Conservation (phyloP, 2,888 invertebrate species). For the Chrysopilus asiliformis region DNA sequence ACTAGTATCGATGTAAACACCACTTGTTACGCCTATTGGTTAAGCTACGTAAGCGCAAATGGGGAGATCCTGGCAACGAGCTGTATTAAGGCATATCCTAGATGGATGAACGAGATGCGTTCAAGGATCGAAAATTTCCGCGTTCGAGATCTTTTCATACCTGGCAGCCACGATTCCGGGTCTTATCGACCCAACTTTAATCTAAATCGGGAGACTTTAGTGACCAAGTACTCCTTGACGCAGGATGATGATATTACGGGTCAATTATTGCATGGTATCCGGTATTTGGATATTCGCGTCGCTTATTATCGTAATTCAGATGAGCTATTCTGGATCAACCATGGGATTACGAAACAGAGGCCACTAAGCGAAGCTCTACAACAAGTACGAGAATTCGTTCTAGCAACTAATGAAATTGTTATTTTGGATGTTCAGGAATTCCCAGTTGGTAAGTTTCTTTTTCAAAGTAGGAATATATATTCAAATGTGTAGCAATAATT, state of each 20-base stretch:
- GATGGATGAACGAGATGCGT: constrained; percentile 44
- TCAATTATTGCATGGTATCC: constrained; percentile 45
- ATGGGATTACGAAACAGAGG: constrained; percentile 39
- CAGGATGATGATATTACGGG: constrained; percentile 44
- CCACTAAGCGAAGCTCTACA: constrained; percentile 38
- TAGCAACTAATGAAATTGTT: constrained; percentile 44
- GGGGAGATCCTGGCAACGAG: constrained; percentile 22
- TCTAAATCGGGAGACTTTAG: constrained; percentile 31
- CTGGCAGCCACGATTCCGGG: constrained; percentile 59
- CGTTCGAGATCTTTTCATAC: constrained; percentile 46
- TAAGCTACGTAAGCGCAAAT: constrained; percentile 27
- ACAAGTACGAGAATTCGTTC: constrained; percentile 41
- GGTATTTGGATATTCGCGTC: constrained; percentile 47
- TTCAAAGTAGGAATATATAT: too few relatives aligned
- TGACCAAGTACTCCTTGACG: constrained; percentile 40
- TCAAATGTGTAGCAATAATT: too few relatives aligned
- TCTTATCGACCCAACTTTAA: constrained; percentile 37
- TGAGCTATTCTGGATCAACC: constrained; percentile 41
- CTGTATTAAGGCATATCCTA: constrained; percentile 33
- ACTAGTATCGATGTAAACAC: constrained; percentile 24
- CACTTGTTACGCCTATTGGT: constrained; percentile 34
- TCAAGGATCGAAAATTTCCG: constrained; percentile 35
- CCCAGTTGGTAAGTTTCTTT: constrained; percentile 44
- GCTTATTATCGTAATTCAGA: constrained; percentile 36
- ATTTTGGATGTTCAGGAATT: constrained; percentile 47